Evolutionary conservation across 2,888 invertebrate species (phyloP), one percentile per base, ranked within the genome.

Genomic region (Halictus ligatus): DNA sequence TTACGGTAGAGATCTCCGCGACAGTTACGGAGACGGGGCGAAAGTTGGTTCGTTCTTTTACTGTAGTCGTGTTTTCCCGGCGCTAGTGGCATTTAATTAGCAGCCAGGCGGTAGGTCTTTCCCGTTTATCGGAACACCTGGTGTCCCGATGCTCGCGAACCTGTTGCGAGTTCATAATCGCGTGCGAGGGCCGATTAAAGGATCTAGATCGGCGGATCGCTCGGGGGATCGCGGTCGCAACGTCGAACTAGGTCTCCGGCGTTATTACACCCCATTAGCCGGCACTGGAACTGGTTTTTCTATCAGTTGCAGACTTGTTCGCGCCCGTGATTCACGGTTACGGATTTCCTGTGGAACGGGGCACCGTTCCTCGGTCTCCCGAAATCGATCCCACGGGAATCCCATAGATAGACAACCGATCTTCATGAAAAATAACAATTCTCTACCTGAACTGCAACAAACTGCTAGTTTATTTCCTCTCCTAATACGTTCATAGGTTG

Each of bases 251-350:
- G 71, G 67, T 29, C 72, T 74, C 69, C 40, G 60, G 50, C 73
- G 74, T 81, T 84, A 84, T 81, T 81, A 81, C 46, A 43, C 5
- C 72, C 75, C 54, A 64, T 75, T 73, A 84, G 75, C 48, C 29
- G 79, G n/a, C 40, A 3, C 75, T 67, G 71, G 67, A 82, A 84
- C 81, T 78, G 84, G 84, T 84, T 84, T 81, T 82, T 84, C 81
- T 81, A 78, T 60, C 75, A n/a, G 43, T 21, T 54, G 1, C 8
- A 74, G 40, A 25, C 64, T 25, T 43, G 72, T 69, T 79, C 46
- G 7, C 25, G n/a, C 15, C 54, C 25, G 72, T 46, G 71, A 77
- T 81, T 77, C 50, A 77, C 58, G 81, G 72, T 77, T 72, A 71
- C 79, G 43, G 75, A 78, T 78, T 75, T 71, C 75, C 72, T 54